Percentiles rank a stretch among this genome's conserved stretches.
Evolutionary conservation across 53 echinoderm and acorn worm species (phyloP).

Genomic region (Paracentrotus lividus): DNA sequence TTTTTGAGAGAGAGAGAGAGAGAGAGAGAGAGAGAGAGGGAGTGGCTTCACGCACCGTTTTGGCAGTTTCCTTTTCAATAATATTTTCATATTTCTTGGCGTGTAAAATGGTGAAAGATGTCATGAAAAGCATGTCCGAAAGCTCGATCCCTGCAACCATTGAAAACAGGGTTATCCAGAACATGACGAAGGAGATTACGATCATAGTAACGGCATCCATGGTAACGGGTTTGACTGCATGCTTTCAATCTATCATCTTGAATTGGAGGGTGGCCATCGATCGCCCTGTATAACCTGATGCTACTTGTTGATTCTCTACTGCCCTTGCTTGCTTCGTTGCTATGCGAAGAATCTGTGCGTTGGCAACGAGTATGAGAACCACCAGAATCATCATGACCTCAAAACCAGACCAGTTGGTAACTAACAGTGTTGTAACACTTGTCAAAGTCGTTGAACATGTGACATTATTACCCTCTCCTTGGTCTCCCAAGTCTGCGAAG

Average conservation of each 20-base stretch:
- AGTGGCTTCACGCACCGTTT: too few species aligned
- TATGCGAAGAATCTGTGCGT: neutral
- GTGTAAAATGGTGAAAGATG: neutral
- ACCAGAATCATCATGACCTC: neutral
- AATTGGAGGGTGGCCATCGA: neutral
- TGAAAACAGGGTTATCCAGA: neutral
- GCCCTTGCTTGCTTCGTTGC: neutral
- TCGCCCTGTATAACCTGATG: neutral
- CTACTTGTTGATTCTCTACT: neutral
- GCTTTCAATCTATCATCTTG: slow-evolving; percentile 25
- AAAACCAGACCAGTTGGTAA: neutral
- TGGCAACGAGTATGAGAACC: neutral
- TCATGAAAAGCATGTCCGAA: neutral
- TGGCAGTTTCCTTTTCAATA: too few species aligned
- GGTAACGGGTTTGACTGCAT: neutral
- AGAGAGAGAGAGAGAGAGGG: too few species aligned
- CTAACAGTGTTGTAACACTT: neutral
- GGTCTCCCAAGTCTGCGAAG: neutral
- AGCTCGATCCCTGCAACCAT: neutral
- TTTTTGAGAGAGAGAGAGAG: too few species aligned
- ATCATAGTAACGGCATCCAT: too few species aligned
- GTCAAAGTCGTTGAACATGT: neutral
- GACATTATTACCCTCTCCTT: neutral
- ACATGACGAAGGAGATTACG: neutral
- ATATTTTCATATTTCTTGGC: too few species aligned